A percentile compares a stretch with the other conserved stretches of the same genome.
phyloP scores from a whole-genome alignment of 1,140 invertebrate genomes.

The Hylaeus volcanicus region DNA sequence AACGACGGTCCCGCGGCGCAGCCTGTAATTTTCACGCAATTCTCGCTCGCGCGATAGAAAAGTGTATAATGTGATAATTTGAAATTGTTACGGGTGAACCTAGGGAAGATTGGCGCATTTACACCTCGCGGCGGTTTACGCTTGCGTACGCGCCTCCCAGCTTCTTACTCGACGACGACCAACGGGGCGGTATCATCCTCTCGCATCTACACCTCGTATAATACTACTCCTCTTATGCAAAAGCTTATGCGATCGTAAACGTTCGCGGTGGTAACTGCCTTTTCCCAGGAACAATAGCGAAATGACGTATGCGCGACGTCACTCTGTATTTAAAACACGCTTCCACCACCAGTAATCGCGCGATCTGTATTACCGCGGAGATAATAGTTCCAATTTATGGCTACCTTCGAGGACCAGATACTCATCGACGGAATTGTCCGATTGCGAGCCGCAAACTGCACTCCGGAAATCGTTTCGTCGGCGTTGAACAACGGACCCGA shows the following conservation, averaged over 20 bases:
- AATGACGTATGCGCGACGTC: not conserved
- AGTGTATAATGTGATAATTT: slow-evolving; percentile 33
- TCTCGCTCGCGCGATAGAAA: slow-evolving; percentile 9
- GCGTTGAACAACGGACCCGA: slow-evolving; percentile 5
- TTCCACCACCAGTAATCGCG: not conserved
- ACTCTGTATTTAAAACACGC: not conserved
- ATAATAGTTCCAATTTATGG: slow-evolving; percentile 19
- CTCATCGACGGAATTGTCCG: slow-evolving; percentile 16
- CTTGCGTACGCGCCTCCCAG: not conserved
- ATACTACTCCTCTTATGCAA: not conserved
- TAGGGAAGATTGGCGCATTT: slow-evolving; percentile 25
- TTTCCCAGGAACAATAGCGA: not conserved
- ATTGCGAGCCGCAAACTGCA: not conserved
- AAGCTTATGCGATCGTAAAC: not conserved
- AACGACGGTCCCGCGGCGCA: not conserved
- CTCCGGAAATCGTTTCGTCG: slow-evolving; percentile 23
- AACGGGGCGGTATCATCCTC: not conserved
- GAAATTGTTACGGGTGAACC: slow-evolving; percentile 29
- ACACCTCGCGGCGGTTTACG: slow-evolving; percentile 27
- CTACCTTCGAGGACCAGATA: slow-evolving; percentile 11
- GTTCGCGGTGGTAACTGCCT: not conserved
- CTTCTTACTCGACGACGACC: not conserved
- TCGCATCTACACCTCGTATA: not conserved
- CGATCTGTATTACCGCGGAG: slow-evolving; percentile 12
- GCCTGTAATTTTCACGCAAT: slow-evolving; percentile 12